Evolutionary conservation across 2,113 vertebrate species (phyloP).

Genomic region (Dunckerocampus dactyliophorus): DNA sequence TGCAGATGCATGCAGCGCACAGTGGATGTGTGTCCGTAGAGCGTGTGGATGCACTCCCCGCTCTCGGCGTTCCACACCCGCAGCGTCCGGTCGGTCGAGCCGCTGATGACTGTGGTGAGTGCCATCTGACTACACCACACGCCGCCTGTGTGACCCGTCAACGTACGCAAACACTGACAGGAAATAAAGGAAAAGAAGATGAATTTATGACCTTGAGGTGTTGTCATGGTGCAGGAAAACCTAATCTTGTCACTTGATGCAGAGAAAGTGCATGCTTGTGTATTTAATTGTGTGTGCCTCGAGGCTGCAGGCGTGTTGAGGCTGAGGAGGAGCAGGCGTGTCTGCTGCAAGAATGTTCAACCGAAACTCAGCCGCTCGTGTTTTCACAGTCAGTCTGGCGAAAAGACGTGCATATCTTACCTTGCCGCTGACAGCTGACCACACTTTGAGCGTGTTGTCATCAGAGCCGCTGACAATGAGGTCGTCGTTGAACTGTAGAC

Average conservation of each 20-base stretch:
- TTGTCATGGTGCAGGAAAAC: neutral
- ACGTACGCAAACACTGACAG: conserved; percentile 86
- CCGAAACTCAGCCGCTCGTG: conserved; percentile 33
- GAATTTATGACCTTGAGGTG: neutral
- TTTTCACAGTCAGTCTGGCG: neutral
- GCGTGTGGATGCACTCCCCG: conserved; percentile 89
- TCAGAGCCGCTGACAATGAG: conserved; percentile 95
- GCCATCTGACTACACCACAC: conserved; percentile 98
- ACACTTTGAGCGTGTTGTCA: conserved; percentile 96
- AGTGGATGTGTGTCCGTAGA: conserved; percentile 94
- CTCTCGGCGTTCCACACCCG: conserved; percentile 95
- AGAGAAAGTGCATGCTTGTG: neutral
- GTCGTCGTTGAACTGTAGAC: conserved; percentile 94
- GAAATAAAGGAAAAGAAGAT: neutral
- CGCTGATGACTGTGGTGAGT: conserved; percentile 92
- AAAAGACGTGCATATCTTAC: conserved; percentile 54
- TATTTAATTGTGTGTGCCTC: neutral
- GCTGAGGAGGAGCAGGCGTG: conserved; percentile 35
- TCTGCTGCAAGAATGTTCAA: conserved; percentile 34
- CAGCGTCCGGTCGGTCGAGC: conserved; percentile 91
- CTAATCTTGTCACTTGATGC: neutral
- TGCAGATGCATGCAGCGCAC: conserved; percentile 98
- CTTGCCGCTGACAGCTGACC: conserved; percentile 94
- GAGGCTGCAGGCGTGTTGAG: conserved; percentile 29
- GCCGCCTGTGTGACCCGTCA: conserved; percentile 90